These are phyloP conservation scores for Spongilla lacustris DNA, from an alignment of 37 sponge, comb jelly and placozoan genomes.

Conservation along the genomic window DNA sequence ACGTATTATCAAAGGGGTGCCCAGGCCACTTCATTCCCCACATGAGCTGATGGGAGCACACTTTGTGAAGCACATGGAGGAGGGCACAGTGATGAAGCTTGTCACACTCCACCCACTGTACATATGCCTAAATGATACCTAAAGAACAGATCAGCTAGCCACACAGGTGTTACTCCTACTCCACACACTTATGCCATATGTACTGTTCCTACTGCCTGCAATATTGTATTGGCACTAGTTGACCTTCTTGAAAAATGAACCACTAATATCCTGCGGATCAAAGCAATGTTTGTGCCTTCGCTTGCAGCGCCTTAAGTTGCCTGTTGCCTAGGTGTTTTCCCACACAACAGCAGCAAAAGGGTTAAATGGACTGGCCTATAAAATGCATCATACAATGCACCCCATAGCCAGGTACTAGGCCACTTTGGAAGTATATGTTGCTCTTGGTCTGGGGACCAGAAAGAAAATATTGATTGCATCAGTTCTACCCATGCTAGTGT, in stretches of 20 bases:
- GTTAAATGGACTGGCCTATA: background rate
- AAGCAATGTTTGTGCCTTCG: conserved; percentile 4
- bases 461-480: no score
- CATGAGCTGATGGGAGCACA: background rate
- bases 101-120: background rate
- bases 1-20: background rate
- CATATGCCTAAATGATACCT: background rate
- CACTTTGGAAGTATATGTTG: conserved; percentile 60
- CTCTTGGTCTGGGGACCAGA: conserved; percentile 44
- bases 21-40: background rate
- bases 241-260: background rate
- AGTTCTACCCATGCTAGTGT: no score
- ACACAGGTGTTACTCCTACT: background rate
- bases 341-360: background rate
- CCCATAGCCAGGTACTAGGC: conserved; percentile 74
- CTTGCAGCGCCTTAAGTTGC: conserved; percentile 48
- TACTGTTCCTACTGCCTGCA: no score
- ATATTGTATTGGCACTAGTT: background rate
- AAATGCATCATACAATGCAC: conserved; percentile 17
- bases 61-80: background rate
- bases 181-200: background rate
- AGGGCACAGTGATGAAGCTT: background rate
- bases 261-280: background rate
- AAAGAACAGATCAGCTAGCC: background rate
- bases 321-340: conserved; percentile 58